phyloP scores from a whole-genome alignment of 2,113 vertebrate species.

The Cyphomyrus plagiostoma region DNA sequence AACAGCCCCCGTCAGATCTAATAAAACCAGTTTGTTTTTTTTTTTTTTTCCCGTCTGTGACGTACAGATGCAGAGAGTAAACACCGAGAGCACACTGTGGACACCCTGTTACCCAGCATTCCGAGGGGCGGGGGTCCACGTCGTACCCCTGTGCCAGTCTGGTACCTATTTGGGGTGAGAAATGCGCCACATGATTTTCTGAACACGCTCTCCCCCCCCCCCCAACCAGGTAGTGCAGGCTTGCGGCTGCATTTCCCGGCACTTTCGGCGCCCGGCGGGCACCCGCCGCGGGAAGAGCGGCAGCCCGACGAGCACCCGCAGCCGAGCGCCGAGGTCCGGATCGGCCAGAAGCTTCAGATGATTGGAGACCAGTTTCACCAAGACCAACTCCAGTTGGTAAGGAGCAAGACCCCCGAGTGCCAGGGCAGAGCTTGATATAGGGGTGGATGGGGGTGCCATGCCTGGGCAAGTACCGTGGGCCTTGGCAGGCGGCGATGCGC shows the following conservation, averaged over 20 bases:
- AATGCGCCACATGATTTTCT: neutral
- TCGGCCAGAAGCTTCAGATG: conserved; percentile 67
- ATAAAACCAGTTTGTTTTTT: conserved; percentile 3
- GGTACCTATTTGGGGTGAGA: neutral
- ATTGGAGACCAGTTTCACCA: conserved; percentile 71
- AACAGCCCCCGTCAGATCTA: neutral
- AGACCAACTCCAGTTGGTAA: conserved; percentile 64
- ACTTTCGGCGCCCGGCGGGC: conserved; percentile 47
- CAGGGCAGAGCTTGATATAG: neutral
- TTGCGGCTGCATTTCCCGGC: conserved; percentile 60
- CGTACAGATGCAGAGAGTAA: neutral
- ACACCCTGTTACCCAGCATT: neutral
- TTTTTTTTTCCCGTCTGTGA: neutral
- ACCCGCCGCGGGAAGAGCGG: conserved; percentile 35
- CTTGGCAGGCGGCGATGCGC: neutral
- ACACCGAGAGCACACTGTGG: neutral
- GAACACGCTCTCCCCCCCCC: neutral
- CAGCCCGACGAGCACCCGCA: conserved; percentile 40
- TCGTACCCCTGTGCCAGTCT: neutral
- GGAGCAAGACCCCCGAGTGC: neutral
- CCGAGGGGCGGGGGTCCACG: neutral
- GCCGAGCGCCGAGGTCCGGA: conserved; percentile 55
- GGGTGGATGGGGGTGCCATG: neutral
- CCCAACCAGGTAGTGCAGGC: conserved; percentile 60
- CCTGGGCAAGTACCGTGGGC: neutral